A percentile compares a stretch with the other conserved stretches of the same genome.
Conservation (phyloP, 2,113 vertebrate genomes). For the Antidorcas marsupialis region DNA sequence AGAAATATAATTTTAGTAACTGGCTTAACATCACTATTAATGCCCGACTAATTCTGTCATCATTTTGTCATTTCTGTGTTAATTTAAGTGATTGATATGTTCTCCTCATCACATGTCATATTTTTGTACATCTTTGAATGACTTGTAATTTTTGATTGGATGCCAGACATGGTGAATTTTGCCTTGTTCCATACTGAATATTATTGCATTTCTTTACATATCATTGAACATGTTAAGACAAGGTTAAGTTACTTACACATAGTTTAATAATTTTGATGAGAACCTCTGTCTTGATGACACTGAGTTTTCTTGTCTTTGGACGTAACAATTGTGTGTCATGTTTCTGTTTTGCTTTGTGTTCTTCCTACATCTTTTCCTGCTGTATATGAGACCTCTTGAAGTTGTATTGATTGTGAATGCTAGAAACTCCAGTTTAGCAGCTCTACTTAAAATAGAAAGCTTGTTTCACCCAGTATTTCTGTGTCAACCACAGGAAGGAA, state of each 20-base stretch:
- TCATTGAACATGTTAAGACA: background rate
- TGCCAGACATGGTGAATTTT: background rate
- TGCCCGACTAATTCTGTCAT: background rate
- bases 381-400: background rate
- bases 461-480: background rate
- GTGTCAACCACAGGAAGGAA: background rate
- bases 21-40: background rate
- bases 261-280: background rate
- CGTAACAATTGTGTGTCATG: background rate
- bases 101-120: background rate
- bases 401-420: background rate
- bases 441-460: background rate
- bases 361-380: background rate
- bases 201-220: background rate
- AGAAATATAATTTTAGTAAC: background rate
- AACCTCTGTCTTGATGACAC: background rate
- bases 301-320: background rate
- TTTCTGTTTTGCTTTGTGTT: background rate
- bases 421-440: background rate
- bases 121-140: background rate
- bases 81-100: background rate
- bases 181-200: background rate
- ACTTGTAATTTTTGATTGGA: background rate
- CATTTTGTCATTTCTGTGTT: background rate
- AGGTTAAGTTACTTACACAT: background rate